Percentiles rank a stretch among this genome's conserved stretches.
phyloP scores from a whole-genome alignment of 2,888 invertebrate species.

The Drosophila tripunctata region DNA sequence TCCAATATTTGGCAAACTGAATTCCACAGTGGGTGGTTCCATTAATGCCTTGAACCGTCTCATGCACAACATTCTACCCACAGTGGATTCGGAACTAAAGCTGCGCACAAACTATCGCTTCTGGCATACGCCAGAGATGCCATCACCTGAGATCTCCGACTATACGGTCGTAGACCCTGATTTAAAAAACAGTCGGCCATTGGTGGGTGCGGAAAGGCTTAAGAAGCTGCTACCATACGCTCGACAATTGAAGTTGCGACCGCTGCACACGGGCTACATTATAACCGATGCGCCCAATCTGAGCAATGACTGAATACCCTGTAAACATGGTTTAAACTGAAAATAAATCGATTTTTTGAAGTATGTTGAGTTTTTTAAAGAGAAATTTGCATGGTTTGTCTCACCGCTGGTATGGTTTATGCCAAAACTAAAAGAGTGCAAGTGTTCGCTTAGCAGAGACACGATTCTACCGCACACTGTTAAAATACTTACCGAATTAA shows the following conservation, averaged over 20 bases:
- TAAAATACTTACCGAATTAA: neutral
- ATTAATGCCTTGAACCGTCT: constrained; percentile 87
- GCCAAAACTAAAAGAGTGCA: neutral
- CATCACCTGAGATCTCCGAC: constrained; percentile 50
- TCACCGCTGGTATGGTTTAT: neutral
- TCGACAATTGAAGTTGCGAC: constrained; percentile 69
- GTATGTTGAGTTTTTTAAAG: too few species aligned
- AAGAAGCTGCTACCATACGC: constrained; percentile 62
- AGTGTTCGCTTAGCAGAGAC: constrained; percentile 1
- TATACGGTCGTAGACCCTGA: constrained; percentile 51
- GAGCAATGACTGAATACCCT: too few species aligned
- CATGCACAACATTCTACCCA: constrained; percentile 86
- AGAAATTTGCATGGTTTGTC: neutral
- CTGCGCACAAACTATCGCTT: constrained; percentile 79
- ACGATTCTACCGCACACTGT: neutral
- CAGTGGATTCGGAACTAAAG: constrained; percentile 84
- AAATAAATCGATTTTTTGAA: too few species aligned
- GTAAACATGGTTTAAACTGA: too few species aligned
- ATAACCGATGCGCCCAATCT: constrained; percentile 82
- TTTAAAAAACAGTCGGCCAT: constrained; percentile 19
- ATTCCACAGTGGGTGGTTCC: constrained; percentile 86
- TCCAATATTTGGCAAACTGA: constrained; percentile 87
- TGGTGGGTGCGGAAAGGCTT: constrained; percentile 60
- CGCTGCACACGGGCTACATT: constrained; percentile 80
- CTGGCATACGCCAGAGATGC: constrained; percentile 68